Conservation (phyloP, 2,113 vertebrate genomes). For the Edolisoma coerulescens region DNA sequence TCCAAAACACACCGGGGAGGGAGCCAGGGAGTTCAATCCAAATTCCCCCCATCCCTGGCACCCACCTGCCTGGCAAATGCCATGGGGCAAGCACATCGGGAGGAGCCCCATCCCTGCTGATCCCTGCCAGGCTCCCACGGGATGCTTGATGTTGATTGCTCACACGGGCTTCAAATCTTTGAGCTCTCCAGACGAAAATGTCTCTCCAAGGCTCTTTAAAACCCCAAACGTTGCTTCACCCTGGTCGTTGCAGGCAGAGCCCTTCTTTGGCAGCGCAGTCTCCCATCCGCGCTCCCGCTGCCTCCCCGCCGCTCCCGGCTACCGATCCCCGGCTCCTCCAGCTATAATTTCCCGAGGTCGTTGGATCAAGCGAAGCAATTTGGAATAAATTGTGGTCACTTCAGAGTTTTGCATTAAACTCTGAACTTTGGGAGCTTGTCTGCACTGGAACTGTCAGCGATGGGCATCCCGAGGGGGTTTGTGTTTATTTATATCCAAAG, state of each 20-base stretch:
- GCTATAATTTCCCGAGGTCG: slow-evolving; percentile 30
- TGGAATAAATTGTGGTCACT: slow-evolving; percentile 23
- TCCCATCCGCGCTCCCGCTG: not conserved
- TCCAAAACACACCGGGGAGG: not conserved
- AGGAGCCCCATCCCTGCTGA: not conserved
- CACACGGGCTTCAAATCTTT: not conserved
- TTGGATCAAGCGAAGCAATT: slow-evolving; percentile 51
- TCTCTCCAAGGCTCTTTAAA: not conserved
- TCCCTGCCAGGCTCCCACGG: rapidly evolving
- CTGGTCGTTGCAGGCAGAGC: not conserved
- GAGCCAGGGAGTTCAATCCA: not conserved
- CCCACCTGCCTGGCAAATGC: not conserved
- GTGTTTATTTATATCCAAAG: slow-evolving; percentile 20
- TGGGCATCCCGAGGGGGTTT: not conserved
- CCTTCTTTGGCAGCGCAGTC: not conserved
- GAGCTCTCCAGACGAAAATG: not conserved
- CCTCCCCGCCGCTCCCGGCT: not conserved
- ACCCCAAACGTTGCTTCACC: not conserved
- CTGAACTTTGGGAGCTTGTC: slow-evolving; percentile 12
- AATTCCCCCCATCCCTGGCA: not conserved
- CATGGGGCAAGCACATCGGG: rapidly evolving
- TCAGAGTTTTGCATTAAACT: slow-evolving; percentile 55
- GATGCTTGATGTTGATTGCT: not conserved
- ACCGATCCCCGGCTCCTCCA: not conserved
- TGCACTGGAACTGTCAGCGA: not conserved